phyloP scores from a whole-genome alignment of 2,113 vertebrate genomes.

The Solea solea region DNA sequence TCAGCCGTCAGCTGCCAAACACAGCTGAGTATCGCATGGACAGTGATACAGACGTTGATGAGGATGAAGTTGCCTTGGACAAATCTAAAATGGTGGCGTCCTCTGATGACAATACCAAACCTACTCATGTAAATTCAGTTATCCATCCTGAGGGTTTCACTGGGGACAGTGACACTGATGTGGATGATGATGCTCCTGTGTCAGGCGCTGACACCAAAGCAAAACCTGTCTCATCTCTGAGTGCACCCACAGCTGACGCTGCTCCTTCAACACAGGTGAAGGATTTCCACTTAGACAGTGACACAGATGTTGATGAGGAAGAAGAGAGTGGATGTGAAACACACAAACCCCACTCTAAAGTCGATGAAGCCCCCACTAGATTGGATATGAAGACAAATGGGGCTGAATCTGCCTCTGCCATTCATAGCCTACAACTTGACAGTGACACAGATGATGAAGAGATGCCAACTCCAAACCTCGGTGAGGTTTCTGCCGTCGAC shows the following conservation, averaged over 20 bases:
- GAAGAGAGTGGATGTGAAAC: slow-evolving; percentile 9
- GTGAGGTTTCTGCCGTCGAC: not conserved
- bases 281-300: slow-evolving; percentile 68
- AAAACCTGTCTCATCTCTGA: slow-evolving; percentile 16
- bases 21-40: slow-evolving; percentile 63
- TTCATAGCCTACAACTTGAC: slow-evolving; percentile 38
- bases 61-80: slow-evolving; percentile 27
- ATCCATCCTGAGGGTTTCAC: slow-evolving; percentile 37
- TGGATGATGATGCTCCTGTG: slow-evolving; percentile 49
- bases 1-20: slow-evolving; percentile 18
- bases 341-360: slow-evolving; percentile 1
- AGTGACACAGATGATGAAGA: slow-evolving; percentile 61
- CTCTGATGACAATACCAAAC: slow-evolving; percentile 10
- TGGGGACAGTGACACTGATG: slow-evolving; percentile 70
- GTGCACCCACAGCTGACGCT: slow-evolving; percentile 18
- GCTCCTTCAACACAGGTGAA: slow-evolving; percentile 10
- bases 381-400: slow-evolving; percentile 5
- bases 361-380: slow-evolving; percentile 7
- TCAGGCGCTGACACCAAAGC: slow-evolving; percentile 19
- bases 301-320: slow-evolving; percentile 77
- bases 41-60: slow-evolving; percentile 75
- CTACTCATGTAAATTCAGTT: not conserved
- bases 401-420: not conserved
- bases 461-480: not conserved
- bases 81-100: slow-evolving; percentile 6